Evolutionary conservation across 2,113 vertebrate genomes (phyloP).

Genomic region (Panurus biarmicus): DNA sequence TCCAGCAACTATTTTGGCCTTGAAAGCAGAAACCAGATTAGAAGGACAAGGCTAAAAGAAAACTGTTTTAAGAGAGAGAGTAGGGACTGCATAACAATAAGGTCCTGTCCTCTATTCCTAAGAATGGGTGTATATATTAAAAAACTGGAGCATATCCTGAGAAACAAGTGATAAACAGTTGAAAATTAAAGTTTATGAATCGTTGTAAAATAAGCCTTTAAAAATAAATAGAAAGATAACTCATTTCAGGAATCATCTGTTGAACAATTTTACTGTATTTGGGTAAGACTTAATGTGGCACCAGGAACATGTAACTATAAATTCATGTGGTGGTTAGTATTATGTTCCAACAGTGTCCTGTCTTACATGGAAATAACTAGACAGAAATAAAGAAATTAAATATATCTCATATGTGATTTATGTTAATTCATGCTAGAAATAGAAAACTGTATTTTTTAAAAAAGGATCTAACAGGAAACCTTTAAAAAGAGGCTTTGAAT

Average conservation of each 20-base stretch:
- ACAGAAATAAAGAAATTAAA: not conserved
- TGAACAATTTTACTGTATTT: slow-evolving; percentile 10
- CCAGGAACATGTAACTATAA: not conserved
- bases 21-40: not conserved
- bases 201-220: not conserved
- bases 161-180: not conserved
- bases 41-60: not conserved
- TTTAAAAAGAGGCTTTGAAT: not conserved
- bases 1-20: not conserved
- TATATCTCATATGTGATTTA: not conserved
- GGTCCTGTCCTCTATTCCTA: not conserved
- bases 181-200: not conserved
- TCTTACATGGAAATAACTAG: not conserved
- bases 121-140: not conserved
- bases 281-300: not conserved
- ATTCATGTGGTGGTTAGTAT: not conserved
- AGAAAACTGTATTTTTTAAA: not conserved
- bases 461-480: not conserved
- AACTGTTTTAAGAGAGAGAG: not conserved
- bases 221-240: not conserved
- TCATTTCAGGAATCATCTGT: slow-evolving; percentile 19
- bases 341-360: not conserved
- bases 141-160: not conserved
- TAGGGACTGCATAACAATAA: not conserved
- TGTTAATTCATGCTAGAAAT: not conserved